A percentile compares a stretch with the other conserved stretches of the same genome.
Evolutionary conservation across 1,140 invertebrate species (phyloP).

Genomic region (Cotesia vestalis): DNA sequence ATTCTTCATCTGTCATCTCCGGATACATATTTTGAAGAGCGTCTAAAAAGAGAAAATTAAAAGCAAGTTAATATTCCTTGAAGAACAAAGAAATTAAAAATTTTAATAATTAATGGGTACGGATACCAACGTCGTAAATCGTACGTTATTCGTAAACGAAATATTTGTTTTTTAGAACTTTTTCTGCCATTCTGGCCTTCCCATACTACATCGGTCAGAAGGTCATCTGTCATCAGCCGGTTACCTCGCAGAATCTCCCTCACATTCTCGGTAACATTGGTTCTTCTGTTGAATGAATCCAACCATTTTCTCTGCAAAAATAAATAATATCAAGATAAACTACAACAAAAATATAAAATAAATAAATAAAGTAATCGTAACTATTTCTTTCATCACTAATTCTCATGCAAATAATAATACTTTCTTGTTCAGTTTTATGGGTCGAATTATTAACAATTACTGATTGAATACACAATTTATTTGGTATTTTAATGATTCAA

Average conservation of each 20-base stretch:
- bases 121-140: neutral
- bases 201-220: neutral
- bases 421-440: no score
- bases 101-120: neutral
- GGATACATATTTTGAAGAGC: neutral
- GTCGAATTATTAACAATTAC: no score
- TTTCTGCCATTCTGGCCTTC: neutral
- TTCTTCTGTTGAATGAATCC: no score
- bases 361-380: no score
- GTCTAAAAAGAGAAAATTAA: constrained; percentile 2
- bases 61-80: neutral
- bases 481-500: no score
- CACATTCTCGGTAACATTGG: neutral
- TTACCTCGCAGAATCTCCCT: constrained; percentile 4
- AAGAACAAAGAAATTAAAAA: constrained; percentile 1
- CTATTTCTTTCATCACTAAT: no score
- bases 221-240: constrained; percentile 6
- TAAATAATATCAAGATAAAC: no score
- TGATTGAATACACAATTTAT: no score
- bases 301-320: no score
- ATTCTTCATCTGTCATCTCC: constrained; percentile 7
- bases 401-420: no score
- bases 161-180: no score
- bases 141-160: neutral
- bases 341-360: no score